phyloP scores from a whole-genome alignment of 2,797 vertebrate genomes.

The Hoplostethus atlanticus region DNA sequence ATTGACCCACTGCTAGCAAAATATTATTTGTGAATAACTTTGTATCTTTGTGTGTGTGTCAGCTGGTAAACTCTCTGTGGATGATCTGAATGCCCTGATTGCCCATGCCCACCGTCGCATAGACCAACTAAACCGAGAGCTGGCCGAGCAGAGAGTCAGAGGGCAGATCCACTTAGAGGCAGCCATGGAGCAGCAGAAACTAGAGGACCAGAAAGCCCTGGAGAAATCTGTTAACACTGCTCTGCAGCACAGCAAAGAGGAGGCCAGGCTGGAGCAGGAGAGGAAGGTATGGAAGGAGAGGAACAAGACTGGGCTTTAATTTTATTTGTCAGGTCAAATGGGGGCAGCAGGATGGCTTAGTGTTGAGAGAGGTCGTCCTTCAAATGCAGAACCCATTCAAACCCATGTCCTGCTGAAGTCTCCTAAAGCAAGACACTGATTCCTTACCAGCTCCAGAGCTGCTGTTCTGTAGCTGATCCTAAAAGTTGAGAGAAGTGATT shows the following conservation, averaged over 20 bases:
- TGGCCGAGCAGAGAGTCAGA: slow-evolving; percentile 91
- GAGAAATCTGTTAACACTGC: slow-evolving; percentile 87
- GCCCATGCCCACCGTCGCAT: slow-evolving; percentile 96
- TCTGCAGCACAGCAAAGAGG: slow-evolving; percentile 86
- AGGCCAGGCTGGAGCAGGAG: slow-evolving; percentile 90
- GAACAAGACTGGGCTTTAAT: too few species aligned
- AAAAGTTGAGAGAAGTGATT: too few species aligned
- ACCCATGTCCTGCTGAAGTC: too few species aligned
- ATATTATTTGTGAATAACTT: not conserved
- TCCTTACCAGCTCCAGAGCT: too few species aligned
- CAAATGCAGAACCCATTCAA: too few species aligned
- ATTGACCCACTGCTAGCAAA: too few species aligned
- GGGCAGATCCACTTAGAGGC: slow-evolving; percentile 92
- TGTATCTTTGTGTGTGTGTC: slow-evolving; percentile 20
- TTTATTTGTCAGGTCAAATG: too few species aligned
- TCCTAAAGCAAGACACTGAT: too few species aligned
- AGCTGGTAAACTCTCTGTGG: slow-evolving; percentile 91
- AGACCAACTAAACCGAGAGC: slow-evolving; percentile 92
- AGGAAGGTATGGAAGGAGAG: slow-evolving; percentile 85
- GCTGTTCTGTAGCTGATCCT: too few species aligned
- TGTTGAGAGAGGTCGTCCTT: too few species aligned
- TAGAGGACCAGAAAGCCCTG: slow-evolving; percentile 88
- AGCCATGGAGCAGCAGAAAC: slow-evolving; percentile 91
- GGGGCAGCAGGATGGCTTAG: too few species aligned
- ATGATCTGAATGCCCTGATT: slow-evolving; percentile 94